Percentiles rank a stretch among this genome's conserved stretches.
Conservation (phyloP, 2,888 invertebrate genomes). For the Diplazon laetatorius region DNA sequence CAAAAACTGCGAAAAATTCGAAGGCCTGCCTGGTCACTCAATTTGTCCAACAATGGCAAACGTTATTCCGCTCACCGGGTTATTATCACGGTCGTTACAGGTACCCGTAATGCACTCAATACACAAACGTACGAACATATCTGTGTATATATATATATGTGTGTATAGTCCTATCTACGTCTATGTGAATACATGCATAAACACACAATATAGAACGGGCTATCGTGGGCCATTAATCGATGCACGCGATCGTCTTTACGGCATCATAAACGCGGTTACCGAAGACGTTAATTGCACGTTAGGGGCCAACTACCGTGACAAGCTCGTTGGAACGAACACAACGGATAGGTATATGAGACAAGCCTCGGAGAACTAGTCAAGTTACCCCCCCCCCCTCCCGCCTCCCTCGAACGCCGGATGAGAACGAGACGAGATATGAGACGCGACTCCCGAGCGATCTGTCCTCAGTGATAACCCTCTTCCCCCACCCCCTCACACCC, state of each 20-base stretch:
- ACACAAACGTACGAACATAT: too few species aligned
- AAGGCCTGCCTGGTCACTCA: too few species aligned
- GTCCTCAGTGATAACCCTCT: conserved; percentile 45
- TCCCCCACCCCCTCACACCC: too few species aligned
- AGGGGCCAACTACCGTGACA: conserved; percentile 61
- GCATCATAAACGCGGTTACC: conserved; percentile 64
- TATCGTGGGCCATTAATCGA: conserved; percentile 61
- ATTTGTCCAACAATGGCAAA: too few species aligned
- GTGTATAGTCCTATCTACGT: too few species aligned
- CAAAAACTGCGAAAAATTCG: too few species aligned
- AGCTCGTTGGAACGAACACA: conserved; percentile 49
- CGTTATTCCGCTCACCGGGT: too few species aligned
- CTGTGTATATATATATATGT: too few species aligned
- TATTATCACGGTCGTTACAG: too few species aligned
- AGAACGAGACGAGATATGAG: conserved; percentile 1
- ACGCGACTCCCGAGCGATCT: conserved; percentile 35
- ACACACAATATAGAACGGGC: not conserved
- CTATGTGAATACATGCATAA: not conserved
- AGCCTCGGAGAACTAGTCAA: too few species aligned
- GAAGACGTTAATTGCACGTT: conserved; percentile 65
- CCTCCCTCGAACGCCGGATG: not conserved
- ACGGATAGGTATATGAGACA: conserved; percentile 22
- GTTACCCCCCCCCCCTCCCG: too few species aligned
- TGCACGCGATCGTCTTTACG: conserved; percentile 65
- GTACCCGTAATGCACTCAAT: too few species aligned